phyloP scores from a whole-genome alignment of 2,797 vertebrate species.

The Scyliorhinus canicula region DNA sequence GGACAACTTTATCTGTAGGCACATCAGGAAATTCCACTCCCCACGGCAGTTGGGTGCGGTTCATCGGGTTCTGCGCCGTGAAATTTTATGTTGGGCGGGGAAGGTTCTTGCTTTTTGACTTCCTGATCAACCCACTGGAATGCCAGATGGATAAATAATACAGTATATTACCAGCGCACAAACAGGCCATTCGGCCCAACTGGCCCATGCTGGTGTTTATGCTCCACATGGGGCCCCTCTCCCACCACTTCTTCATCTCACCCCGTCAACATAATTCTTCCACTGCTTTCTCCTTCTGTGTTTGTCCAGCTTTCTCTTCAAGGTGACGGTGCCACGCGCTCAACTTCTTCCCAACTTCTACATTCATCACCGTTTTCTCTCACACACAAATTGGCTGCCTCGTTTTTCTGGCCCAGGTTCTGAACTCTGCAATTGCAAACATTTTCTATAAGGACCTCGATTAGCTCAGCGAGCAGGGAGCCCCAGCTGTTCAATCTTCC shows the following conservation, averaged over 20 bases:
- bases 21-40: conserved; percentile 34
- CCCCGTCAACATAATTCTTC: not conserved
- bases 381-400: not conserved
- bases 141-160: not conserved
- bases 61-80: not conserved
- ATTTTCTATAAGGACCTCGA: not conserved
- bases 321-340: not conserved
- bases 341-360: not conserved
- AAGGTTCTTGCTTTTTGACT: not conserved
- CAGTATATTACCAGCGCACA: no score
- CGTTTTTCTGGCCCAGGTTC: not conserved
- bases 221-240: not conserved
- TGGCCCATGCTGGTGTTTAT: not conserved
- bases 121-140: not conserved
- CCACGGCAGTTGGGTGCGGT: not conserved
- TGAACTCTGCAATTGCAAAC: not conserved
- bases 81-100: not conserved
- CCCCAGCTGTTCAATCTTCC: not conserved
- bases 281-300: not conserved
- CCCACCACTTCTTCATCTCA: not conserved
- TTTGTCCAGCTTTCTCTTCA: not conserved
- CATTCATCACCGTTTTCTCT: not conserved
- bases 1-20: not conserved
- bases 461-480: not conserved
- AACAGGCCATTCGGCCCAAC: not conserved